Base-by-base conservation (phyloP, 2,113 vertebrate genomes). In the Podilymbus podiceps region DNA sequence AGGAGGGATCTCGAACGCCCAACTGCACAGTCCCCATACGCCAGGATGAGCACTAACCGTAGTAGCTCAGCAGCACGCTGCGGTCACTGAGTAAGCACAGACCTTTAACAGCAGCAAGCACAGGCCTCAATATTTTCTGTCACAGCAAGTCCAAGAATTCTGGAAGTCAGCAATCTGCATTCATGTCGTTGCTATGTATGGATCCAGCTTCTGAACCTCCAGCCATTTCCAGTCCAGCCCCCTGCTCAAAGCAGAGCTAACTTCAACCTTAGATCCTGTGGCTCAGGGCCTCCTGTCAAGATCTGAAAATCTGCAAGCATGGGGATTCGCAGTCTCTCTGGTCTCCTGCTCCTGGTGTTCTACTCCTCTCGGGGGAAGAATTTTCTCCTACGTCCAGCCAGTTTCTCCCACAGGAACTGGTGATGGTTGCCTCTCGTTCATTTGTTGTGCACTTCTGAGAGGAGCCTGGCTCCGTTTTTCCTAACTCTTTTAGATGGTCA, bases 161-260 rank as follows among this genome's bases (percentile, higher is more conserved):
- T 28, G 13, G 5, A 31, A 66, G 16, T 35, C 12, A 55, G 15
- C 6, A 69, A 53, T 19, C 27, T 3, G 21, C 33, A 33, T 46
- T 33, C 18, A 4, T 30, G 5, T 5, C 1, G 0, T 8, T 50
- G 42, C 30, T 49, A 25, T 11, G 9, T 2, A 21, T 12, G 16
- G 18, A 40, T 15, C 31, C 69, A 52, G 13, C 33, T 18, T 11
- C 35, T 14, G 22, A 24, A 40, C 5, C 22, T 73, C 52, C 2
- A 0, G 27, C 88, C 68, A 27, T 50, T 62, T 38, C 42, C 27
- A 60, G 42, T 12, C 25, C 47, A 17, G 22, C 2, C 4, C 7
- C 25, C 24, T 28, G 35, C 38, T 71, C 22, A 47, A 42, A 47
- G 27, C 13, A 46, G 31, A 6, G 27, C 7, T 11, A 30, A n/a